A percentile compares a stretch with the other conserved stretches of the same genome.
Evolutionary conservation across 2,888 invertebrate genomes (phyloP).

Genomic region (Ophioninae sp.): DNA sequence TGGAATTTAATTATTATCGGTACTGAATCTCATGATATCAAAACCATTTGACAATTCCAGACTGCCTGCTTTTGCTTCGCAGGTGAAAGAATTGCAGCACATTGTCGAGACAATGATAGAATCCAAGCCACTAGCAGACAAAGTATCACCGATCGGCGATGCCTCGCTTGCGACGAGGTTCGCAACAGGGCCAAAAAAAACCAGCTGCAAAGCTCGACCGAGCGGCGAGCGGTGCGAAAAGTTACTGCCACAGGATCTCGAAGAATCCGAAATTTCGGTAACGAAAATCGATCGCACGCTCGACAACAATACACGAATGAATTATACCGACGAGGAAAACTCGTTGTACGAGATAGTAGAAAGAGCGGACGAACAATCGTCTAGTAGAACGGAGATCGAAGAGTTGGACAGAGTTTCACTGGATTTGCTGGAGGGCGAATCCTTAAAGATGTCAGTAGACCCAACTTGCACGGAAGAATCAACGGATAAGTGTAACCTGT

Average conservation of each 20-base stretch:
- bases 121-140: slow-evolving; percentile 51
- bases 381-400: background rate
- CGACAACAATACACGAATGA: slow-evolving; percentile 37
- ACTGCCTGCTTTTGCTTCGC: slow-evolving; percentile 37
- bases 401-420: slow-evolving; percentile 23
- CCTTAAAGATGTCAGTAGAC: slow-evolving; percentile 39
- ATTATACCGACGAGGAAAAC: slow-evolving; percentile 47
- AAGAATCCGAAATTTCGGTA: slow-evolving; percentile 39
- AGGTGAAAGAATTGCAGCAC: slow-evolving; percentile 77
- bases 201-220: slow-evolving; percentile 20
- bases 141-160: slow-evolving; percentile 41
- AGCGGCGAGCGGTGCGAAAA: slow-evolving; percentile 50
- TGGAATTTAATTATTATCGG: too few species aligned
- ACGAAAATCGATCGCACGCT: slow-evolving; percentile 31
- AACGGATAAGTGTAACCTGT: slow-evolving; percentile 1
- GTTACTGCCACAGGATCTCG: slow-evolving; percentile 20
- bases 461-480: slow-evolving; percentile 11
- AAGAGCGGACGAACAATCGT: background rate
- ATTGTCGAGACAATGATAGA: slow-evolving; percentile 74
- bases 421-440: slow-evolving; percentile 27
- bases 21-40: too few species aligned
- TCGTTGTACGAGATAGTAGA: slow-evolving; percentile 48
- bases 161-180: slow-evolving; percentile 48
- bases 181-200: slow-evolving; percentile 51
- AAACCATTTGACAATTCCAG: too few species aligned